Evolutionary conservation across 1,140 invertebrate species (phyloP).

Genomic region (Berghia stephanieae): DNA sequence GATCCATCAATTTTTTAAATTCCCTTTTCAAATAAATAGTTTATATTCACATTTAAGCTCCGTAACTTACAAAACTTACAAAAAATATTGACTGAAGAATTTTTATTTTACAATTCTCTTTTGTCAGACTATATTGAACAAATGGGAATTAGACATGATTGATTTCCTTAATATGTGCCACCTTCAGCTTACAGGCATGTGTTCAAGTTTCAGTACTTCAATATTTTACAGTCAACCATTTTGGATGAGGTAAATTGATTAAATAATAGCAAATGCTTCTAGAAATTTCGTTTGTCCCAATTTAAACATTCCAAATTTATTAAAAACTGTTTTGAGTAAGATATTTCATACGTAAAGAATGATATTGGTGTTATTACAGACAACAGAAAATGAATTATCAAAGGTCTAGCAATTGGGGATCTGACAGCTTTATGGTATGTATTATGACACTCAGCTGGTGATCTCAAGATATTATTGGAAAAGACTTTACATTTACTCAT

Average conservation of each 20-base stretch:
- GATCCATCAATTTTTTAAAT: neutral
- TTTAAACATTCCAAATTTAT: neutral
- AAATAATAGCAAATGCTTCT: neutral
- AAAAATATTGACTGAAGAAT: neutral
- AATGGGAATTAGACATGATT: neutral
- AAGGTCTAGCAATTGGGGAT: neutral
- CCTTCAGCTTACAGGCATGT: slow-evolving; percentile 70
- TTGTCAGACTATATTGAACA: neutral
- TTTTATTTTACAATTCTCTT: neutral
- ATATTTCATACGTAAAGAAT: neutral
- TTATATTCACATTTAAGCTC: neutral
- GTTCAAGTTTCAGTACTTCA: slow-evolving; percentile 77
- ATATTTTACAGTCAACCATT: slow-evolving; percentile 77
- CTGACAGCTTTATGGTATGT: too few relatives aligned
- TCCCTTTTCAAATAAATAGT: neutral
- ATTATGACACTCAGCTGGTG: too few relatives aligned
- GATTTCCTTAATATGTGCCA: slow-evolving; percentile 28
- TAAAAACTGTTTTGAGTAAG: neutral
- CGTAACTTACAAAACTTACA: neutral
- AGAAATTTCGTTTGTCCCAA: neutral
- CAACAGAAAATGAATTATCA: neutral
- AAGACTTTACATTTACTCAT: too few relatives aligned
- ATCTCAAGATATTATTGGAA: too few relatives aligned
- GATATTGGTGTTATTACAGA: neutral
- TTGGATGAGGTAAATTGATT: slow-evolving; percentile 74